Evolutionary conservation across 2,113 vertebrate genomes (phyloP).

Genomic region (Dryoscopus gambensis): DNA sequence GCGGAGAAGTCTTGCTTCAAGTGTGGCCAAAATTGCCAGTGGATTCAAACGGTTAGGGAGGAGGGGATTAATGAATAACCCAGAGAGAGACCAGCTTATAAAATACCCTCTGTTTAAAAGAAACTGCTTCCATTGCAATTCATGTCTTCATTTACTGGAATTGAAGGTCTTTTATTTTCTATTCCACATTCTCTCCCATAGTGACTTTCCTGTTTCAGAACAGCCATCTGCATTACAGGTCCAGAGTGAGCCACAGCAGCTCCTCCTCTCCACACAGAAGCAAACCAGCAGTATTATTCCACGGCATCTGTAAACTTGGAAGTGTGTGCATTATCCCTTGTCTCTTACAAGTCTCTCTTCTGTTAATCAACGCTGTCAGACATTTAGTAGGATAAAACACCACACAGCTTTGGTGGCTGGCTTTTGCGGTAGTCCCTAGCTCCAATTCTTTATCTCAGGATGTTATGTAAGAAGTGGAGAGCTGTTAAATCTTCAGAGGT

Average conservation of each 20-base stretch:
- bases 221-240: background rate
- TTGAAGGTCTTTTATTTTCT: background rate
- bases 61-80: background rate
- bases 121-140: background rate
- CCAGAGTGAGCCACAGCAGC: background rate
- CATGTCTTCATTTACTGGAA: background rate
- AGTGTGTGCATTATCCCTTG: rapidly evolving
- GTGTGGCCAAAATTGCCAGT: background rate
- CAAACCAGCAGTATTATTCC: background rate
- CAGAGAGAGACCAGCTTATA: background rate
- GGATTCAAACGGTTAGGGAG: background rate
- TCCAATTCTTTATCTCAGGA: background rate
- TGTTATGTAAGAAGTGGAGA: background rate
- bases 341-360: background rate
- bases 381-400: background rate
- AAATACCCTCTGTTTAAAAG: background rate
- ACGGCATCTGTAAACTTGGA: background rate
- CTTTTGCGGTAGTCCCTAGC: background rate
- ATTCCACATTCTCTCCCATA: background rate
- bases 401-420: background rate
- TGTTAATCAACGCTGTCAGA: background rate
- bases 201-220: background rate
- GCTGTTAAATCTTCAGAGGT: background rate
- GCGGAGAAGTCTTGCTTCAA: background rate
- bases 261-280: background rate